phyloP scores from a whole-genome alignment of 2,888 invertebrate genomes.

The Pyrocoelia pectoralis region DNA sequence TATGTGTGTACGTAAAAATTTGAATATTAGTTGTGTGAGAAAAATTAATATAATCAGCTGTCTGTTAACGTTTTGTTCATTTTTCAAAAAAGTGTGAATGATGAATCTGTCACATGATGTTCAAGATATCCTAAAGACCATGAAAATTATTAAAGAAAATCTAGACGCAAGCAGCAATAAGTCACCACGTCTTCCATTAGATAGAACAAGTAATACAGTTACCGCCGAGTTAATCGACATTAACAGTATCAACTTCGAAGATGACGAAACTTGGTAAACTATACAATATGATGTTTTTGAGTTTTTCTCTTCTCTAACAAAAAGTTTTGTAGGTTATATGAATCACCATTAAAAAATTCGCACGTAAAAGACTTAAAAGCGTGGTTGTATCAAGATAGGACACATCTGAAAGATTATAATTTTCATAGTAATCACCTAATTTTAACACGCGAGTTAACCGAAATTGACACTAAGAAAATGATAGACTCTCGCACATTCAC shows the following conservation, averaged over 20 bases:
- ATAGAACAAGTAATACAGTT: background rate
- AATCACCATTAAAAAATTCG: constrained; percentile 28
- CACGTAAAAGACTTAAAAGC: constrained; percentile 33
- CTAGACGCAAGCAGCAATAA: constrained; percentile 9
- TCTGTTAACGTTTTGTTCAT: no score
- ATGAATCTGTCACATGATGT: constrained; percentile 53
- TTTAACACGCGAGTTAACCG: constrained; percentile 25
- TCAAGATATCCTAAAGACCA: constrained; percentile 44
- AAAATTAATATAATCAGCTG: constrained; percentile 27
- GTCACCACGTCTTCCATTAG: background rate
- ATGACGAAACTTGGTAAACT: constrained; percentile 67
- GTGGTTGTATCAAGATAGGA: constrained; percentile 43
- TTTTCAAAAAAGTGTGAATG: constrained; percentile 13
- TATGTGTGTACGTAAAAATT: background rate
- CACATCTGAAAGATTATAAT: constrained; percentile 27
- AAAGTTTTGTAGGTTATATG: constrained; percentile 37
- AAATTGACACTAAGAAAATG: constrained; percentile 60
- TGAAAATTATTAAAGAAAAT: constrained; percentile 32
- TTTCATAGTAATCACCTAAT: constrained; percentile 27
- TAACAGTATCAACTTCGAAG: constrained; percentile 64
- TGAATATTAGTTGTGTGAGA: background rate
- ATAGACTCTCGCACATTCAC: constrained; percentile 77
- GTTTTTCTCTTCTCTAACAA: background rate
- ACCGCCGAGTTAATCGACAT: constrained; percentile 64
- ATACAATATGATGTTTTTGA: background rate